phyloP scores from a whole-genome alignment of 23 tunicate species.

The Styela plicata region DNA sequence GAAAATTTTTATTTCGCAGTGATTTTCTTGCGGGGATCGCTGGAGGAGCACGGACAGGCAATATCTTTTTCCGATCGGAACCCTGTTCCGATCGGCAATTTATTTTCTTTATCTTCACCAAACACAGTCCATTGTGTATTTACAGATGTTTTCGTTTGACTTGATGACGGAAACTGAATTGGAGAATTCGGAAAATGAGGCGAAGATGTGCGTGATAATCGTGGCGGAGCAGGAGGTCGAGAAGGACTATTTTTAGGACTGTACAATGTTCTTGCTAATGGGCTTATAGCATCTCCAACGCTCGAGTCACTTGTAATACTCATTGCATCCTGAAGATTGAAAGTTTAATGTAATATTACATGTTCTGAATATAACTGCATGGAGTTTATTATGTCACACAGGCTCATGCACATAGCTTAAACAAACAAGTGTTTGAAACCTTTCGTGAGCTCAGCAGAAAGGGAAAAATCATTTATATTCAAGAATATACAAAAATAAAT shows the following conservation, averaged over 20 bases:
- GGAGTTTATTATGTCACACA: no score
- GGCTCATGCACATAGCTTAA: no score
- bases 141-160: not conserved
- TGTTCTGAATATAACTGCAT: no score
- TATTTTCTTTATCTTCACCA: slow-evolving; percentile 28
- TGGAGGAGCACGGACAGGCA: slow-evolving; percentile 26
- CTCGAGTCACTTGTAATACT: slow-evolving; percentile 9
- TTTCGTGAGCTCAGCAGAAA: no score
- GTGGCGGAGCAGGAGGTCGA: slow-evolving; percentile 4
- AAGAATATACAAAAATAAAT: no score
- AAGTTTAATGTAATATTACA: no score
- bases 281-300: not conserved
- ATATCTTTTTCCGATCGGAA: slow-evolving; percentile 1
- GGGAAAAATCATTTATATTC: no score
- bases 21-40: slow-evolving; percentile 26
- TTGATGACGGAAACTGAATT: slow-evolving; percentile 2
- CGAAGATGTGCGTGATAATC: slow-evolving; percentile 7
- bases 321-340: slow-evolving; percentile 24
- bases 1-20: not conserved
- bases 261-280: not conserved
- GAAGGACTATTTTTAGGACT: not conserved
- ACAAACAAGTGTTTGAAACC: no score
- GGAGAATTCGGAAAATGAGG: slow-evolving; percentile 16
- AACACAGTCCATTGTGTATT: slow-evolving; percentile 16
- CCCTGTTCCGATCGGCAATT: not conserved